Conservation (phyloP, 2,888 invertebrate species). For the Tolmerus cingulatus region DNA sequence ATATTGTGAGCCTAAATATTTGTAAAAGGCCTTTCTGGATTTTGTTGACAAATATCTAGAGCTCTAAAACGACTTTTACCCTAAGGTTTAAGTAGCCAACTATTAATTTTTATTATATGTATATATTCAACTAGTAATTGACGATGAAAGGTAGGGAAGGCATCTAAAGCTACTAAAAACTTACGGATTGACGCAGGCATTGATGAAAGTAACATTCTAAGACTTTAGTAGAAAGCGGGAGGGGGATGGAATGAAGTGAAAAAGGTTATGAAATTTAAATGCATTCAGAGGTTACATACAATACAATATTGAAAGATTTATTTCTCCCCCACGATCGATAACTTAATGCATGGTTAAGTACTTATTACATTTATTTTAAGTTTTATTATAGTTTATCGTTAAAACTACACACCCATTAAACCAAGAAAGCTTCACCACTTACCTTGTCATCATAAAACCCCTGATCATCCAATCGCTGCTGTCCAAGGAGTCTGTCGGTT, state of each 20-base stretch:
- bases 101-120: not conserved
- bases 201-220: not conserved
- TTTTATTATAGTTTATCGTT: not conserved
- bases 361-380: not conserved
- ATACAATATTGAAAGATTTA: not conserved
- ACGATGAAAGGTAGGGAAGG: not conserved
- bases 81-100: too few relatives aligned
- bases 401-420: not conserved
- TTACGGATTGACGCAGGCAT: not conserved
- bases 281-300: not conserved
- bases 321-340: not conserved
- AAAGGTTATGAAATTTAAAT: not conserved
- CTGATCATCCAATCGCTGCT: conserved; percentile 91
- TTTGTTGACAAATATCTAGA: not conserved
- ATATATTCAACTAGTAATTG: not conserved
- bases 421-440: not conserved
- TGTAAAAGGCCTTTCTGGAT: not conserved
- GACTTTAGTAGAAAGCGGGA: not conserved
- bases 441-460: conserved; percentile 82
- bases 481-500: conserved; percentile 93
- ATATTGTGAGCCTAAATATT: not conserved
- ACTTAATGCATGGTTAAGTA: not conserved
- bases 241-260: not conserved
- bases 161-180: not conserved
- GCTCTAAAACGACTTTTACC: not conserved